Evolutionary conservation across 2,113 vertebrate species (phyloP).

Genomic region (Muscicapa adusta): DNA sequence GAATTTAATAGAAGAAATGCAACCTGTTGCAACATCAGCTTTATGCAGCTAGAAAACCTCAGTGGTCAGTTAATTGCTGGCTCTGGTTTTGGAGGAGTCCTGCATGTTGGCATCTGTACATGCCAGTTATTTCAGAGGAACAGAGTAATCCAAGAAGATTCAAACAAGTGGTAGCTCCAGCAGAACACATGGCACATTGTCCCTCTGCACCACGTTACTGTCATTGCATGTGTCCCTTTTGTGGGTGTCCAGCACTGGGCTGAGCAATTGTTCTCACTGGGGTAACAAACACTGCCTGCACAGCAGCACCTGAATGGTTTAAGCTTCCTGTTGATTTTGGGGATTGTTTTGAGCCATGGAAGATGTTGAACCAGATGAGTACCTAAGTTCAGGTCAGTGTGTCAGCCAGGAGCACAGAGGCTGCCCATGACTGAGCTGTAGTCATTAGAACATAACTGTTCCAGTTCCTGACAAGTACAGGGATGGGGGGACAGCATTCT

Average conservation of each 20-base stretch:
- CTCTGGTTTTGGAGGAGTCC: background rate
- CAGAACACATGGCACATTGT: background rate
- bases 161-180: background rate
- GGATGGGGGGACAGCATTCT: background rate
- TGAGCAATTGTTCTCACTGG: background rate
- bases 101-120: background rate
- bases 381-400: background rate
- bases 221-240: rapidly evolving
- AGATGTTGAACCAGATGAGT: background rate
- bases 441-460: background rate
- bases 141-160: background rate
- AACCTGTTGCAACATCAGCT: background rate
- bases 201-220: background rate
- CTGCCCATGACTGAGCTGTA: background rate
- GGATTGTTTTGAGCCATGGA: background rate
- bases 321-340: background rate
- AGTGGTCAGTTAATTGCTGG: background rate
- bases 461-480: background rate
- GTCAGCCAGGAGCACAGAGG: background rate
- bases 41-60: background rate
- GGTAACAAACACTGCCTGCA: background rate
- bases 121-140: background rate
- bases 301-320: background rate
- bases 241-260: background rate
- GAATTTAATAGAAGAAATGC: background rate